Evolutionary conservation across 2,113 vertebrate species (phyloP), one percentile per base, ranked within the genome.

Genomic region (Ageneiosus marmoratus): DNA sequence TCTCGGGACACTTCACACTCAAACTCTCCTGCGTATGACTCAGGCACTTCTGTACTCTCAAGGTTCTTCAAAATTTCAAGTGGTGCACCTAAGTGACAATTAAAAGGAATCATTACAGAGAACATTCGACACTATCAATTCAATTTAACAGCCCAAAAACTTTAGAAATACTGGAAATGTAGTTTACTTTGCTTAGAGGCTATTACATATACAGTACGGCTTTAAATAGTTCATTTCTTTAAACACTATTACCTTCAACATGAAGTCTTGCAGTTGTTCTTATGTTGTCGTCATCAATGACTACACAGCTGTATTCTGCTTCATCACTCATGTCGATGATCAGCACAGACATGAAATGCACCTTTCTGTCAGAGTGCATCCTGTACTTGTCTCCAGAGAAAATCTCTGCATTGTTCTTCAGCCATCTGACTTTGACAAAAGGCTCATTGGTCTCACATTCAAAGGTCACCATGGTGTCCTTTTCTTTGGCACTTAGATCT

Each of bases 361-460:
- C 96, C 84, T 98, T 99, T 84, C 98, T 95, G 92, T 99, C 98
- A 11, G 97, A 98, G 88, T 99, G 98, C 95, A 96, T 99, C 82
- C 97, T 93, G 50, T 97, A 99, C 89, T 99, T 99, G 90, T 99
- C 96, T 89, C 98, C 97, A 2, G 94, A 92, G 88, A 94, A 93
- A 90, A 99, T 92, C 85, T 97, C 95, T 77, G 92, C 65, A 41
- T 97, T 95, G 69, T 97, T 91, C 89, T 97, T 99, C 87, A 96
- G 93, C 98, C 98, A 99, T 90, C 96, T 96, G 81, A 99, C 98
- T 92, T 99, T 99, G 77, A 99, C 91, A 88, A 99, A 99, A 67
- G 98, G 98, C 88, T 99, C 98, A 32, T 96, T 98, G 87, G 97
- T 98, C 92, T 99, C 98, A 83, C 98, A 99, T 91, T 99, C 98